Evolutionary conservation across 2,113 vertebrate genomes (phyloP), one percentile per base, ranked within the genome.

Genomic region (cat (Felis catus)): DNA sequence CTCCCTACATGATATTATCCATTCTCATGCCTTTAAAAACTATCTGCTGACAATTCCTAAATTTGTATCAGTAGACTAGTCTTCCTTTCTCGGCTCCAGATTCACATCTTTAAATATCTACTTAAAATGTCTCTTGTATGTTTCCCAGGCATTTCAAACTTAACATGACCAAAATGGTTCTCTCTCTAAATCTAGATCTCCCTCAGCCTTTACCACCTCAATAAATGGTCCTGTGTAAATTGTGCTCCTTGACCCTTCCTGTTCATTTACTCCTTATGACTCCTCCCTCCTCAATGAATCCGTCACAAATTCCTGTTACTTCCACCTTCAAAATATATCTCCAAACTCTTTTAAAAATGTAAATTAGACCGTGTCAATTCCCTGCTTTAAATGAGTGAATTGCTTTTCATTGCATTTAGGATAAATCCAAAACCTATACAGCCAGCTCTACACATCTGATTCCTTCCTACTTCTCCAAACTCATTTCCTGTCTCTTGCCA

Each of bases 41-140:
- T 78, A 95, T 83, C 70, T 88, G 31, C 61, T 93, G 80, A 94
- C n/a, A 91, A 97, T 84, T 95, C 39, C 93, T 93, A 96, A 95
- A 87, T 80, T 94, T 93, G 25, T 84, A 84, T 70, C 18, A 58
- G 84, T 61, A 93, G 71, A 70, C 36, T 93, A 93, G 68, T 84
- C n/a, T 91, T 86, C 25, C 58, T 93, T 95, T 76, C 86, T 91
- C 82, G 95, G 76, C 48, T 88, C 82, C 82, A 93, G 84, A 97
- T 61, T 93, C 55, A 93, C 45, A 91, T 33, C 74, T 96, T 94
- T 91, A 93, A 96, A 91, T 93, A 95, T 74, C 94, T 74, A 33
- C 76, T 87, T 91, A 70, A 90, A 85, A 87, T 97, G 53, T 85
- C 36, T 78, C 63, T 53, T 65, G 10, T 90, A 82, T 39, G 39